Conservation (phyloP, 2,797 vertebrate genomes). For the Hypotaenidia philippensis region DNA sequence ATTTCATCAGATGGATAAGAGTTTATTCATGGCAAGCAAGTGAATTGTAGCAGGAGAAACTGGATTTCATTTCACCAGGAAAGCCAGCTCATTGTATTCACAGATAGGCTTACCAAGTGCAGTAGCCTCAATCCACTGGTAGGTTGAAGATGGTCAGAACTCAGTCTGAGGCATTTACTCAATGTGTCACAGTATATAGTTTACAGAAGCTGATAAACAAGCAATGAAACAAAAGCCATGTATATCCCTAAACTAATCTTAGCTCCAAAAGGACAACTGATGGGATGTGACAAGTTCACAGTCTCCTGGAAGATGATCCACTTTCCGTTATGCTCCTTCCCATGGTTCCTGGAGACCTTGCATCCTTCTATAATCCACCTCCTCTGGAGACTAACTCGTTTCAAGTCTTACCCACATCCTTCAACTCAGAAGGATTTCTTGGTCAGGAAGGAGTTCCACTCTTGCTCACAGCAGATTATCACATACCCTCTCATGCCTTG, state of each 20-base stretch:
- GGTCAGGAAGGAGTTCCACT: not conserved
- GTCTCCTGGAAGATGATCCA: not conserved
- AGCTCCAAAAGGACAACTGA: not conserved
- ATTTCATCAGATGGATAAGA: not conserved
- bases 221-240: not conserved
- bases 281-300: not conserved
- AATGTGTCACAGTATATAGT: not conserved
- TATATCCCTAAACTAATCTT: not conserved
- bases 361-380: not conserved
- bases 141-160: not conserved
- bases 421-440: not conserved
- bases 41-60: not conserved
- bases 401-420: not conserved
- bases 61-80: not conserved
- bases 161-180: not conserved
- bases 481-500: not conserved
- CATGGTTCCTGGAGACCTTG: not conserved
- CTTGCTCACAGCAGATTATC: not conserved
- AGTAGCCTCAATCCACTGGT: not conserved
- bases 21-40: not conserved
- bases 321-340: not conserved
- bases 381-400: not conserved
- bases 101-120: not conserved
- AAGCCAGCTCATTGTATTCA: not conserved
- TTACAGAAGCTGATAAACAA: not conserved